Base-by-base conservation (phyloP, 64 coral and sea anemone species). In the Orbicella faveolata region DNA sequence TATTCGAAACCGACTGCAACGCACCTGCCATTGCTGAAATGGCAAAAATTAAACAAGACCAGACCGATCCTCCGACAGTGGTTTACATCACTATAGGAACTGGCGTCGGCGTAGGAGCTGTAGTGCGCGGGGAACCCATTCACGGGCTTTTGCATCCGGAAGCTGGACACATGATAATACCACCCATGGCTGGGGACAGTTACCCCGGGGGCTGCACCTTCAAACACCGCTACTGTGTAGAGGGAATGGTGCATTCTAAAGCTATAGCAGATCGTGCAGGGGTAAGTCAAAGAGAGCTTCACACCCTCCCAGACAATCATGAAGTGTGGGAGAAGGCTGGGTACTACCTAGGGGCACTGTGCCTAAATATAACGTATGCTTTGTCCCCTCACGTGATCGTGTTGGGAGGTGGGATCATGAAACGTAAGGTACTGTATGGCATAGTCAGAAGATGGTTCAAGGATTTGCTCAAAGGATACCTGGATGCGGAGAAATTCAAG, bases 91-190 rank as follows among this genome's bases (percentile, higher is more conserved):
- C 96, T 9, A 90, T 95, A 2, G 96, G 96, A 25, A 98, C 93
- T 15, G 96, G 96, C 0, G 90, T 98, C 11, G 96, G 96, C 44
- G 88, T 98, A 16, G 96, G 96, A 16, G 93, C 88, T 6, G 81
- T 83, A 14, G 83, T 94, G 8, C 79, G 93, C 19, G 93, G 93
- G 8, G 13, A 25, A 5, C 93, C 96, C 6, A 52, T 98, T 33
- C 96, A 98, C 57, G 96, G 96, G 25, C 79, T 98, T 55, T 77
- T 98, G 33, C 96, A 98, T 91, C 96, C 93, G 3, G 96, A 98
- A 65, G 96, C 77, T 2, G 96, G 90, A 17, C 93, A 98, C n/a
- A 98, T 95, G 72, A 66, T 98, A 34, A 87, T 95, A 33, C 90
- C 90, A 34, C 61, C 79, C 55, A 91, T 84, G 78, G 76, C 90